These are phyloP conservation scores for Thyatira batis DNA, from an alignment of 2,888 invertebrate species.

Conservation along the genomic window DNA sequence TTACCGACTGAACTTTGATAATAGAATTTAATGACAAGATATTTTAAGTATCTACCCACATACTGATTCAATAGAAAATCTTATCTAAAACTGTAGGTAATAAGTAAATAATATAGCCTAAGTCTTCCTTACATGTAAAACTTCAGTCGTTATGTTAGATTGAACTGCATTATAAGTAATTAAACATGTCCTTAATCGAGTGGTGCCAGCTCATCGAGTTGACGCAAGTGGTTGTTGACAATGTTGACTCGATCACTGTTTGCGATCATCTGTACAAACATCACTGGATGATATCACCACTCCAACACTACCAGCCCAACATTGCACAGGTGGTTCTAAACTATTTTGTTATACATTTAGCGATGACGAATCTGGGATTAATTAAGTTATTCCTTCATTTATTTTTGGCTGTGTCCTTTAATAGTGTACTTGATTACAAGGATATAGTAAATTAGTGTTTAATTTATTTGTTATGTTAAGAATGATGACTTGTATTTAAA, in stretches of 20 bases:
- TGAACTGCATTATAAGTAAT: slow-evolving; percentile 8
- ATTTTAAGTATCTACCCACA: no score
- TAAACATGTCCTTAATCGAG: slow-evolving; percentile 43
- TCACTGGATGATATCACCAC: slow-evolving; percentile 59
- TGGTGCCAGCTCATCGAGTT: slow-evolving; percentile 52
- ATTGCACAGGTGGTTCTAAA: slow-evolving; percentile 44
- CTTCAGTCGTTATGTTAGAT: not conserved
- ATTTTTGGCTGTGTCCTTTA: not conserved
- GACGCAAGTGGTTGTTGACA: slow-evolving; percentile 58
- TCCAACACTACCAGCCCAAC: slow-evolving; percentile 13
- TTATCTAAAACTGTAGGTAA: no score
- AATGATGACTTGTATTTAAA: no score
- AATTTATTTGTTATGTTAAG: no score
- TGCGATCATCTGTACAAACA: slow-evolving; percentile 63
- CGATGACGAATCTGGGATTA: slow-evolving; percentile 6
- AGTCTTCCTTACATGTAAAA: not conserved
- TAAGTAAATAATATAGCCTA: no score
- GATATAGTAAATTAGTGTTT: no score
- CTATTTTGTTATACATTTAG: slow-evolving; percentile 16
- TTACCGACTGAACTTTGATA: no score
- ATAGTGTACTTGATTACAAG: no score
- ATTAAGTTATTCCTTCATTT: not conserved
- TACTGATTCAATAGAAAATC: no score
- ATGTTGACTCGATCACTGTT: slow-evolving; percentile 45
- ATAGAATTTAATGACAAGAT: no score